These are phyloP conservation scores for Charina bottae DNA, from an alignment of 2,113 vertebrate species.

Conservation along the genomic window DNA sequence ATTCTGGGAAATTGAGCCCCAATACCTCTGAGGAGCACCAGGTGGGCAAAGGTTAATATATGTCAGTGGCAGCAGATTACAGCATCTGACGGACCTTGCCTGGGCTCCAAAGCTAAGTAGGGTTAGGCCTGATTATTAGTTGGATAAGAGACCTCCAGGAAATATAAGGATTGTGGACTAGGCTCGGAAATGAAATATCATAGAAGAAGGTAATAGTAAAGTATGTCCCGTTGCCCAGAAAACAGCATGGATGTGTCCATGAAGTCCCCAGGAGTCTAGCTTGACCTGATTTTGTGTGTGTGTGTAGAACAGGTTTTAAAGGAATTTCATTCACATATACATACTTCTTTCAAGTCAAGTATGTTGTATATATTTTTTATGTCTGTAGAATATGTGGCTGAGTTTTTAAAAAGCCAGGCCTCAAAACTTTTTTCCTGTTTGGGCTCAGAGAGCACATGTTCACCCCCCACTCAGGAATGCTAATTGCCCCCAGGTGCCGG, in stretches of 20 bases:
- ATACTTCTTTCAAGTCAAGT: background rate
- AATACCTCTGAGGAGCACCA: background rate
- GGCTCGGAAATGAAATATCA: background rate
- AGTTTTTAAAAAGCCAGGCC: too few relatives aligned
- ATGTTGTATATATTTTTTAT: too few relatives aligned
- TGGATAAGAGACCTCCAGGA: background rate
- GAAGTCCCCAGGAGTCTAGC: background rate
- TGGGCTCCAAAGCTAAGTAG: background rate
- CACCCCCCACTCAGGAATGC: too few relatives aligned
- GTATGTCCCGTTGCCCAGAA: background rate
- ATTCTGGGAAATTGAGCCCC: background rate
- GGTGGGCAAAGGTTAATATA: background rate
- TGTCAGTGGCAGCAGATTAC: background rate
- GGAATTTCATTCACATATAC: background rate
- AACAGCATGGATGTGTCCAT: background rate
- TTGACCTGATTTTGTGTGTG: background rate
- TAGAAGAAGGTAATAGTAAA: background rate
- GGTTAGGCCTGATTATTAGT: background rate
- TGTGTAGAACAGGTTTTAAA: background rate
- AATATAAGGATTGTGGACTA: background rate
- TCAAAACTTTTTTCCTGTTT: too few relatives aligned
- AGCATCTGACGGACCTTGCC: background rate
- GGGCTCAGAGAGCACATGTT: too few relatives aligned
- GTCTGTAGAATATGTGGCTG: too few relatives aligned
- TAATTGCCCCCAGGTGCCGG: too few relatives aligned